Conservation (phyloP, 2,113 vertebrate genomes). For the Oenanthe melanoleuca region DNA sequence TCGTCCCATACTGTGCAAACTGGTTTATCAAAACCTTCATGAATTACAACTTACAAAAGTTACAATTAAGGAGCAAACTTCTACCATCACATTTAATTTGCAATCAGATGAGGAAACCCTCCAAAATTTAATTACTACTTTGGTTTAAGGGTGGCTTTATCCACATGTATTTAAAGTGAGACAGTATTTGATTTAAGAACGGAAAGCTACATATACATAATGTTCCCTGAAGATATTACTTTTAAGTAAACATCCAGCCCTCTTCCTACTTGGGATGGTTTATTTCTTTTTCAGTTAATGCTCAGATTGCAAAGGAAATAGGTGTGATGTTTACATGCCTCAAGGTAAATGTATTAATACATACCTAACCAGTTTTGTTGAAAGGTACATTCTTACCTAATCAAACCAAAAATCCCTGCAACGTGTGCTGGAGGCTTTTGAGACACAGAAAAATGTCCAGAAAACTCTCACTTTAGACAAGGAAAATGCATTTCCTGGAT, state of each 20-base stretch:
- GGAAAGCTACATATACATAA: neutral
- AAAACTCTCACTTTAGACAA: neutral
- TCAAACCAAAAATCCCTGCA: slow-evolving; percentile 22
- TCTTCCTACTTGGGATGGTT: neutral
- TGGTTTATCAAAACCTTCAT: neutral
- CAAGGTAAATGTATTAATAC: slow-evolving; percentile 45
- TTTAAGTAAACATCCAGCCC: neutral
- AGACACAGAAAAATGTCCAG: neutral
- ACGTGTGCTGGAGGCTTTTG: neutral
- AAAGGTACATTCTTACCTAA: slow-evolving; percentile 58
- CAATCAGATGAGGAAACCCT: neutral
- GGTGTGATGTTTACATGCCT: slow-evolving; percentile 63
- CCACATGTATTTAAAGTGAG: neutral
- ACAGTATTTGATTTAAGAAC: neutral
- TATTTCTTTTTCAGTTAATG: slow-evolving; percentile 63
- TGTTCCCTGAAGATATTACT: neutral
- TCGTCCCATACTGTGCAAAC: neutral
- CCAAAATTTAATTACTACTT: neutral
- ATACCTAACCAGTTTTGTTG: slow-evolving; percentile 55
- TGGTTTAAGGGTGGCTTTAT: neutral
- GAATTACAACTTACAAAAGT: neutral
- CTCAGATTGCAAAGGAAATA: slow-evolving; percentile 61
- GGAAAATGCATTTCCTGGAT: neutral
- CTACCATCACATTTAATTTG: neutral
- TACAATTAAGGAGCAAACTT: neutral